Conservation (phyloP, 2,888 invertebrate genomes). For the Synergus laeviventris region DNA sequence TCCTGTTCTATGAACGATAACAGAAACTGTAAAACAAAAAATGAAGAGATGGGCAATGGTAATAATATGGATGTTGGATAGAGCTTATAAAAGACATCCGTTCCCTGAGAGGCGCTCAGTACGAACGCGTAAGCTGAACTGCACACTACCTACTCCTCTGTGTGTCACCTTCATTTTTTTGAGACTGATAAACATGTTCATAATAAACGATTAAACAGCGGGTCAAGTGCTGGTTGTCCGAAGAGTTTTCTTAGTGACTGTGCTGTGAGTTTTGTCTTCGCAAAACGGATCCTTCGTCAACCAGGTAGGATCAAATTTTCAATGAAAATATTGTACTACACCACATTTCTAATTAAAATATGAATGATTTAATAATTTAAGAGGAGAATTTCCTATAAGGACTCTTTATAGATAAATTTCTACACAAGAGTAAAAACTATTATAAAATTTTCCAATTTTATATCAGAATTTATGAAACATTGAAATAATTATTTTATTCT, state of each 20-base stretch:
- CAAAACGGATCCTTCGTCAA: slow-evolving; percentile 10
- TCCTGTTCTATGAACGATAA: not conserved
- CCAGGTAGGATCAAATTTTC: not conserved
- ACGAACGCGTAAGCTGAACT: slow-evolving; percentile 55
- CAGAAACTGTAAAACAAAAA: slow-evolving; percentile 6
- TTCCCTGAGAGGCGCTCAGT: slow-evolving; percentile 58
- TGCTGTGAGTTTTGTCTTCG: slow-evolving; percentile 35
- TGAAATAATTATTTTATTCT: no score
- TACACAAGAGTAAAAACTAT: not conserved
- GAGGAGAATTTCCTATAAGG: not conserved
- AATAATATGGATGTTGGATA: slow-evolving; percentile 57
- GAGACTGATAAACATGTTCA: slow-evolving; percentile 9
- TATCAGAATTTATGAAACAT: no score
- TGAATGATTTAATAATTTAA: not conserved
- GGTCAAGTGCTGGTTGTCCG: not conserved
- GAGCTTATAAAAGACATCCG: slow-evolving; percentile 60
- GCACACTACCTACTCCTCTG: slow-evolving; percentile 44
- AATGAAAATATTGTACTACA: not conserved
- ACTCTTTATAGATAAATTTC: not conserved
- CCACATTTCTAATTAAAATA: not conserved
- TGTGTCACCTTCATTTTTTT: not conserved
- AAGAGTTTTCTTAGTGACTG: slow-evolving; percentile 22
- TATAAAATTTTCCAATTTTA: not conserved
- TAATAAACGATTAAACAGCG: slow-evolving; percentile 24
- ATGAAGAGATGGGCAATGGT: slow-evolving; percentile 45